Conservation (phyloP, 1,140 invertebrate species). For the Zaprionus tsacasi region DNA sequence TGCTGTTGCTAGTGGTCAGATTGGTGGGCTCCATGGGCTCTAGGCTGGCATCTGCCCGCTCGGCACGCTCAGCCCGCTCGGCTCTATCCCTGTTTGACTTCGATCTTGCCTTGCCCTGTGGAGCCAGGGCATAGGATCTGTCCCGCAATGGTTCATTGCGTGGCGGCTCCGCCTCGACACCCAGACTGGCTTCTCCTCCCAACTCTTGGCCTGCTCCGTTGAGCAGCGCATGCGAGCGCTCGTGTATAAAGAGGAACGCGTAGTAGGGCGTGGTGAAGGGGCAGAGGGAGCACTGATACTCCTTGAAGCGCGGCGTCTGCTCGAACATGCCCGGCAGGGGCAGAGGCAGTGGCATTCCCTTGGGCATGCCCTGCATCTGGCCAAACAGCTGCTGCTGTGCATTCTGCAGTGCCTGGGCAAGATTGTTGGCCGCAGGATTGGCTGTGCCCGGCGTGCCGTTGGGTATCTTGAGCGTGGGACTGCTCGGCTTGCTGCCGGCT, state of each 20-base stretch:
- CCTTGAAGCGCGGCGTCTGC: constrained; percentile 86
- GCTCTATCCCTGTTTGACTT: constrained; percentile 4
- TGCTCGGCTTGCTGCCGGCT: constrained; percentile 75
- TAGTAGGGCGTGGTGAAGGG: constrained; percentile 94
- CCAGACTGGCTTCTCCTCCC: constrained; percentile 47
- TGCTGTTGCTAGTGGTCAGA: constrained; percentile 48
- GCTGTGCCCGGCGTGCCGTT: constrained; percentile 84
- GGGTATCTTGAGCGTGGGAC: constrained; percentile 87
- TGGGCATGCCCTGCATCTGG: constrained; percentile 71
- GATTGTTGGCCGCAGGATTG: constrained; percentile 53
- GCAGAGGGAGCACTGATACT: constrained; percentile 95
- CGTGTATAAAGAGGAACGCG: constrained; percentile 95
- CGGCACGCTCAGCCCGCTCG: constrained; percentile 17
- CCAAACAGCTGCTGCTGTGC: constrained; percentile 80
- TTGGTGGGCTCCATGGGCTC: constrained; percentile 59
- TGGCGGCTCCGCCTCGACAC: constrained; percentile 32
- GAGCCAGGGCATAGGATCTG: constrained; percentile 13
- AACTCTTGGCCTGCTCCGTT: constrained; percentile 41
- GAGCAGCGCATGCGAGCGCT: constrained; percentile 89
- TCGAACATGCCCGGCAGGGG: constrained; percentile 86
- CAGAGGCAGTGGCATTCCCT: constrained; percentile 58
- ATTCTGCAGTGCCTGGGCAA: constrained; percentile 80
- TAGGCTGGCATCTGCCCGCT: background rate
- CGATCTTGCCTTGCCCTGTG: constrained; percentile 34
- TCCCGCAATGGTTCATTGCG: constrained; percentile 4